Evolutionary conservation across 2,113 vertebrate genomes (phyloP), one percentile per base, ranked within the genome.

Genomic region (Gnathonemus echidnorhynchus): DNA sequence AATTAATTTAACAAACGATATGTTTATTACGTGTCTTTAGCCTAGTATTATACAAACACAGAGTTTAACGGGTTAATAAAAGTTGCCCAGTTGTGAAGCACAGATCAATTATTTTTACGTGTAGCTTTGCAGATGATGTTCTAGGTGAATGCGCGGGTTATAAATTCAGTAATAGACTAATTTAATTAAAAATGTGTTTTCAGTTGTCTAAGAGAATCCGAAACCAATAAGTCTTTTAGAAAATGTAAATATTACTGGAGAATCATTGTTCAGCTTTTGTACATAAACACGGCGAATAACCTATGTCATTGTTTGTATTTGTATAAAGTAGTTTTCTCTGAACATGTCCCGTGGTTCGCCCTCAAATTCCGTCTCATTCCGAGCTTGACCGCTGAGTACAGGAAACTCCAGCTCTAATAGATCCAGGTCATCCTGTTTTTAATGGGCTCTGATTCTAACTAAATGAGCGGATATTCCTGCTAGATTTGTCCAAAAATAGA

Each of bases 391-490:
- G 48, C 70, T 85, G 90, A 92, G 94, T 90, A 94, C 95, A 97
- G 97, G 96, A 97, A 97, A 94, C 95, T 88, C 92, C 91, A 93
- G 92, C 94, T 95, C 90, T 92, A 94, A 93, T 90, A 93, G 95
- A 96, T 94, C 94, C 95, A 91, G 94, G 95, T 97, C 97, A 97
- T 97, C 98, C 98, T 99, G 98, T 99, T 99, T 96, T 96, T 97
- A 96, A 97, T 97, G 96, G 96, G 94, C 95, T 95, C 95, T 92
- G 96, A 96, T 97, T 96, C 96, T 92, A 94, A 95, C 96, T 97
- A 98, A 98, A 99, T 97, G 97, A 98, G 96, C 98, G 98, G 98
- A 99, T 98, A 93, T 97, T 96, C 97, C 97, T 97, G 97, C 95
- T 93, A 97, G 96, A 97, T 98, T 96, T 95, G 94, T 90, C 96